A percentile compares a stretch with the other conserved stretches of the same genome.
Conservation (phyloP, 1,140 invertebrate genomes). For the Periplaneta americana region DNA sequence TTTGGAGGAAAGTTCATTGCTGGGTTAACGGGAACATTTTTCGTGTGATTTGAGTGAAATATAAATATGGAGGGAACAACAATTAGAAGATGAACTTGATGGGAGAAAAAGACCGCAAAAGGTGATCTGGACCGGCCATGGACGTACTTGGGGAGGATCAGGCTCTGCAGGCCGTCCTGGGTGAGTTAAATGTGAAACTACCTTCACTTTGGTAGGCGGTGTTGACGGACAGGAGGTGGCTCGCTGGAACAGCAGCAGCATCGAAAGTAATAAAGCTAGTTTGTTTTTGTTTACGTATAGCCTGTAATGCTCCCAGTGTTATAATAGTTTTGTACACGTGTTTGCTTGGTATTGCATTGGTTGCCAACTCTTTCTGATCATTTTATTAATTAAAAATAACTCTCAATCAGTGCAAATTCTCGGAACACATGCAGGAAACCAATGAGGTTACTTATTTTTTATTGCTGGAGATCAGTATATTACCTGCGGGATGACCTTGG, state of each 20-base stretch:
- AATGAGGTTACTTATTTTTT: neutral
- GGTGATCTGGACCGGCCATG: neutral
- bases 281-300: neutral
- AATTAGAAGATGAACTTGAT: neutral
- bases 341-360: neutral
- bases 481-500: neutral
- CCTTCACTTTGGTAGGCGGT: neutral
- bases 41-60: slow-evolving; percentile 1
- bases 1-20: slow-evolving; percentile 9
- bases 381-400: too few relatives aligned
- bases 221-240: neutral
- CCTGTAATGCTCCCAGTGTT: neutral
- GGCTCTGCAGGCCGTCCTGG: slow-evolving; percentile 4
- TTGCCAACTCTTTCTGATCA: too few relatives aligned
- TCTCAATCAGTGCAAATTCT: neutral
- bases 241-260: neutral
- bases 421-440: neutral
- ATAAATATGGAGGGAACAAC: neutral
- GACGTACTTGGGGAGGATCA: slow-evolving; percentile 7
- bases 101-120: neutral
- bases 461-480: neutral
- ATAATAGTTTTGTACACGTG: neutral
- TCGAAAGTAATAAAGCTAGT: neutral
- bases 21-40: slow-evolving; percentile 2
- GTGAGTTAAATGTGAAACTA: neutral